Base-by-base conservation (phyloP, 2,113 vertebrate genomes). In the Progne subis region DNA sequence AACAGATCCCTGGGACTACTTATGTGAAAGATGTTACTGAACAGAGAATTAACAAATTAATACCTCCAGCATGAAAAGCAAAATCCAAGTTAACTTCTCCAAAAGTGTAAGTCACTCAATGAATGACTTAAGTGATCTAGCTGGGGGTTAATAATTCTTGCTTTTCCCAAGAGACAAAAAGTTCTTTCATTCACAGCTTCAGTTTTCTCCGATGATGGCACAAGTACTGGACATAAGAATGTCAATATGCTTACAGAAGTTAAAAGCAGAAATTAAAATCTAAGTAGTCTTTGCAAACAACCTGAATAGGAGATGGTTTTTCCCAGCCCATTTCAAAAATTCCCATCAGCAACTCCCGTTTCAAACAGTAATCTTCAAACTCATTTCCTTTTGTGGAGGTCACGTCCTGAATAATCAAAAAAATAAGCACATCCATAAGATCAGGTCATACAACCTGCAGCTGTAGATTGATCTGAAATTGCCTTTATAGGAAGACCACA, bases 251-350 rank as follows among this genome's bases (percentile, higher is more conserved):
- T 39, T 26, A 46, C 8, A 59, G 16, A 52, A 75, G 64, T 26
- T 24, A 59, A 95, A 76, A 3, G 8, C 14, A 32, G 34, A 28
- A 37, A 37, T 37, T 37, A 37, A 37, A 37, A 75, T 41, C 7
- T 23, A 74, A 91, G 53, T 15, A 69, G 44, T 59, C 18, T 39
- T 52, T 56, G 75, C 55, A 41, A 95, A 95, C 63, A 96, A 99
- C 99, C 99, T 99, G 99, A 94, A 99, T 99, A 96, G 99, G 99
- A 98, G 99, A 99, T 43, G 99, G 99, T 95, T 99, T 99, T 98
- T 99, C 99, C 99, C 99, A 99, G 98, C 99, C 99, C 99, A 99
- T 99, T 98, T 99, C 99, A 98, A 99, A 99, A 98, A 99, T 99
- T 97, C 99, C 99, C 99, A 99, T 99, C 88, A 99, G 98, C 96